phyloP scores from a whole-genome alignment of 2,888 invertebrate species.

The Pseudoips prasinana region DNA sequence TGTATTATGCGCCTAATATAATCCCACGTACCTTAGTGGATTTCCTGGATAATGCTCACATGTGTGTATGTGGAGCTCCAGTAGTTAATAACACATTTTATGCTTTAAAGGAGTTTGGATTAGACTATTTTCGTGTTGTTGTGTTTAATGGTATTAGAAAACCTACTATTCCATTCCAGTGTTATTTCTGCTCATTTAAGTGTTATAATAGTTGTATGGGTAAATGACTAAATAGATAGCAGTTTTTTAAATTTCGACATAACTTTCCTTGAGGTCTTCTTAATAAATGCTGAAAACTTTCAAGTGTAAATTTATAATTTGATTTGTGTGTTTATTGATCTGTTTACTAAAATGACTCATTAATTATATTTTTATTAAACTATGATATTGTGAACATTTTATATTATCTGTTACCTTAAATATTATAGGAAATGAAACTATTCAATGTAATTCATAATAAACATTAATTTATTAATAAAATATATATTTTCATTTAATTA shows the following conservation, averaged over 20 bases:
- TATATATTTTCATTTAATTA: conserved; percentile 34
- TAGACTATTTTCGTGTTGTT: conserved; percentile 62
- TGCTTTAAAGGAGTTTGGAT: conserved; percentile 54
- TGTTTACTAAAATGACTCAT: too few relatives aligned
- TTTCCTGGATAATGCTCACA: conserved; percentile 82
- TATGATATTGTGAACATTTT: too few relatives aligned
- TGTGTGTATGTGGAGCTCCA: conserved; percentile 83
- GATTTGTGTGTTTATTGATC: too few relatives aligned
- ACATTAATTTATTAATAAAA: conserved; percentile 18
- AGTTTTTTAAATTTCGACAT: too few relatives aligned
- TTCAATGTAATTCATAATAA: conserved; percentile 17
- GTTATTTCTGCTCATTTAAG: conserved; percentile 82
- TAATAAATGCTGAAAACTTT: too few relatives aligned
- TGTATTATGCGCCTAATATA: conserved; percentile 78
- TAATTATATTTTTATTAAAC: too few relatives aligned
- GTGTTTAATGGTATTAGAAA: conserved; percentile 57
- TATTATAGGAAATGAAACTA: conserved; percentile 7
- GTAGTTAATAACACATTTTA: conserved; percentile 55
- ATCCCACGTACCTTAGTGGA: conserved; percentile 83
- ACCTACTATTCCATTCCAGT: conserved; percentile 77
- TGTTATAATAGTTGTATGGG: conserved; percentile 60
- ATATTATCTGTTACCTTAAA: too few relatives aligned
- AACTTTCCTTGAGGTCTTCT: too few relatives aligned
- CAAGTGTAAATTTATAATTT: too few relatives aligned
- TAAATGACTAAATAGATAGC: too few relatives aligned